These are phyloP conservation scores for Heterodera schachtii DNA, from an alignment of 1,140 invertebrate species.

Conservation along the genomic window DNA sequence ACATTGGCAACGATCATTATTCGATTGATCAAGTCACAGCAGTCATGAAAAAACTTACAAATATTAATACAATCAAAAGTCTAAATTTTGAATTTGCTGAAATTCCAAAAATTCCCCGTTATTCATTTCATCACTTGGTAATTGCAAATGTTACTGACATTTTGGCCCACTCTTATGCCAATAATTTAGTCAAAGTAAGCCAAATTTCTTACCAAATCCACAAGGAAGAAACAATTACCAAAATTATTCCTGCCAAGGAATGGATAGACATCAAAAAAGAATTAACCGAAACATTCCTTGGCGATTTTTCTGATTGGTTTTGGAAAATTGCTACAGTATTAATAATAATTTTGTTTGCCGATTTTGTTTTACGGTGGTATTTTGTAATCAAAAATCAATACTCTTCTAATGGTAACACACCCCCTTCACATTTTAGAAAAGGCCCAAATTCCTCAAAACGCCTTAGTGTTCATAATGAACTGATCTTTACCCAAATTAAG, in stretches of 20 bases:
- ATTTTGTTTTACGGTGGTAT: not conserved
- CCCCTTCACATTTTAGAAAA: not conserved
- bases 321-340: not conserved
- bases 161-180: not conserved
- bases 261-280: not conserved
- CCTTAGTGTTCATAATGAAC: too few species aligned
- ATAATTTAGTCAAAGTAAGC: not conserved
- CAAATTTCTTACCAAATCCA: not conserved
- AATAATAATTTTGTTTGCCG: not conserved
- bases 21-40: not conserved
- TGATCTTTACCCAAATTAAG: too few species aligned
- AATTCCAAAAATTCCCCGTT: not conserved
- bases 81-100: not conserved
- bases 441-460: not conserved
- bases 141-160: conserved; percentile 7
- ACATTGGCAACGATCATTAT: not conserved
- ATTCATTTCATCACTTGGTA: not conserved
- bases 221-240: not conserved
- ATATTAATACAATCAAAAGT: not conserved
- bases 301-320: not conserved
- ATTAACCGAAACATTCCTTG: not conserved
- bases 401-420: not conserved
- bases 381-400: not conserved
- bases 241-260: not conserved
- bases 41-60: not conserved